A percentile compares a stretch with the other conserved stretches of the same genome.
phyloP scores from a whole-genome alignment of 2,888 invertebrate species.

The Polietes domitor region DNA sequence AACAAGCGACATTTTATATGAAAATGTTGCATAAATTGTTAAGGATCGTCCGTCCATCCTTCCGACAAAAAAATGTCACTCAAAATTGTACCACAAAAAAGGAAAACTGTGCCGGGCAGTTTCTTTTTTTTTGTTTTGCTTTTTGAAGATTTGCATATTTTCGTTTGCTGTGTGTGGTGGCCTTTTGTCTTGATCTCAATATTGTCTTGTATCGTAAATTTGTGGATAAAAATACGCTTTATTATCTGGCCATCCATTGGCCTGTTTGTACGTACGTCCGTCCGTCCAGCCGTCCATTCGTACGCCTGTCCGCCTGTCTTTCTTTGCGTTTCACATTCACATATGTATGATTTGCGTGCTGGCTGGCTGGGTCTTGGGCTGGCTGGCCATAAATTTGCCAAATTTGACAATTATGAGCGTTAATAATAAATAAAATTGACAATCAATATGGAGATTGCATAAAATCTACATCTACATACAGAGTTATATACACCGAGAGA shows the following conservation, averaged over 20 bases:
- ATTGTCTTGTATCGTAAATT: conserved; percentile 57
- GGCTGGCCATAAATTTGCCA: conserved; percentile 76
- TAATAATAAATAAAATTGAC: conserved; percentile 80
- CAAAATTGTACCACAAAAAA: conserved; percentile 12
- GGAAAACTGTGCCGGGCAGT: background rate
- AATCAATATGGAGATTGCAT: conserved; percentile 75
- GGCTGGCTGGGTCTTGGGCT: conserved; percentile 38
- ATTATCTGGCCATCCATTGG: conserved; percentile 7
- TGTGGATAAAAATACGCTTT: conserved; percentile 62
- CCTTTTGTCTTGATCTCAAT: conserved; percentile 61
- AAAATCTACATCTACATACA: no score
- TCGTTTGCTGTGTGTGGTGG: conserved; percentile 3
- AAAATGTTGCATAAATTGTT: conserved; percentile 15
- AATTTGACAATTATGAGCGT: conserved; percentile 81
- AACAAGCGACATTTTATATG: conserved; percentile 29
- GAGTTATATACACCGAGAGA: background rate
- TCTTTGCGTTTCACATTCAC: background rate
- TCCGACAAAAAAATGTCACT: conserved; percentile 58
- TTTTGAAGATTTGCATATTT: conserved; percentile 66
- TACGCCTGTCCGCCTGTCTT: background rate
- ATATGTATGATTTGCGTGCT: conserved; percentile 23
- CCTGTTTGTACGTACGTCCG: no score
- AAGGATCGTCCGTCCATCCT: background rate
- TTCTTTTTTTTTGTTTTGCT: no score
- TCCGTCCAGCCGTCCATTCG: conserved; percentile 23